Percentiles rank a stretch among this genome's conserved stretches.
Evolutionary conservation across 2,888 invertebrate genomes (phyloP).

Genomic region (Tenthredo livida): DNA sequence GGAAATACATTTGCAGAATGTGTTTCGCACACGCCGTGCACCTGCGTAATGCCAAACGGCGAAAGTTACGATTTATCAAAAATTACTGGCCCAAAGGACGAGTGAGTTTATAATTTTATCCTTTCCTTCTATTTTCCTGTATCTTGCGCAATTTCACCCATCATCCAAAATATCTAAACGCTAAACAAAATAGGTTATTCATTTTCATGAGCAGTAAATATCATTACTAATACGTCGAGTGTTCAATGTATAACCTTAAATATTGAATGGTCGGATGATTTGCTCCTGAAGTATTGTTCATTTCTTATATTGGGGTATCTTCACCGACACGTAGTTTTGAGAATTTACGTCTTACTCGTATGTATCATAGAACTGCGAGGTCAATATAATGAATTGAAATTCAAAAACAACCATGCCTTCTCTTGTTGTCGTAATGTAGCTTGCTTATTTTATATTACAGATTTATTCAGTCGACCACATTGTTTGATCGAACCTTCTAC

Average conservation of each 20-base stretch:
- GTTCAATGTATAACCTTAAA: background rate
- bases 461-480: constrained; percentile 15
- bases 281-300: background rate
- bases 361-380: background rate
- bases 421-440: constrained; percentile 71
- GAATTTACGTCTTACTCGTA: background rate
- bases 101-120: constrained; percentile 53
- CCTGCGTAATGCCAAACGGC: constrained; percentile 57
- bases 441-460: constrained; percentile 61
- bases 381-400: background rate
- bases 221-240: background rate
- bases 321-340: background rate
- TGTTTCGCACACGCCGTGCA: constrained; percentile 53
- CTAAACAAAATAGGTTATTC: background rate
- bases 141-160: background rate
- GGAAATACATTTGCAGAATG: constrained; percentile 55
- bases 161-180: background rate
- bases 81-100: constrained; percentile 27
- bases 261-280: background rate
- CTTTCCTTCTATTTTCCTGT: background rate
- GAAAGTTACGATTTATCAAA: constrained; percentile 56
- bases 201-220: background rate
- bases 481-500: constrained; percentile 66
- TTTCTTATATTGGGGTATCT: background rate
- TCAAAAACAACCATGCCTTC: background rate